phyloP scores from a whole-genome alignment of 53 echinoderm and acorn worm species.

The Stichopus horrens region DNA sequence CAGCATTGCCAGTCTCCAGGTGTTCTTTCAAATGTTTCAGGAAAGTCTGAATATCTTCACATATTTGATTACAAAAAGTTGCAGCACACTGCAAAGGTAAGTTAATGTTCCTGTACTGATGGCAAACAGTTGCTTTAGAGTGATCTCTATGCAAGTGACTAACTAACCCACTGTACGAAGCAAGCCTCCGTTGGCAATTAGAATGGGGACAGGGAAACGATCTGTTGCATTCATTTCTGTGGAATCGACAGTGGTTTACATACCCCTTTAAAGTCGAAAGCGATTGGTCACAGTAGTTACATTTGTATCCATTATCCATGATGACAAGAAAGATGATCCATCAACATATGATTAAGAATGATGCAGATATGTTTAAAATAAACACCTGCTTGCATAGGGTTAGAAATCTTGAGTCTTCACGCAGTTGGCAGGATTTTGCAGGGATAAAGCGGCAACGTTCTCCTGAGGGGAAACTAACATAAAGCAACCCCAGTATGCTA shows the following conservation, averaged over 20 bases:
- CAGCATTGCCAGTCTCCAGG: slow-evolving; percentile 12
- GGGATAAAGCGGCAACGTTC: no score
- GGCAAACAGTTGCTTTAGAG: background rate
- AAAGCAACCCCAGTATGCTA: no score
- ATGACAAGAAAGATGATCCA: no score
- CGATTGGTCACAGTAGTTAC: slow-evolving; percentile 16
- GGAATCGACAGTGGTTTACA: slow-evolving; percentile 32
- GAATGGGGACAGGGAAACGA: slow-evolving; percentile 29
- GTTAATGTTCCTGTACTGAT: slow-evolving; percentile 21
- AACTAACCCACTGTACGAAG: slow-evolving; percentile 10
- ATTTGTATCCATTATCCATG: slow-evolving; percentile 13
- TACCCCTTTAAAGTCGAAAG: slow-evolving; percentile 21
- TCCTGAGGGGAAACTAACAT: no score
- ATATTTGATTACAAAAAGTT: slow-evolving; percentile 8
- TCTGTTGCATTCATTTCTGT: slow-evolving; percentile 30
- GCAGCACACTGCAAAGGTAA: slow-evolving; percentile 25
- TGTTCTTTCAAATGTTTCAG: slow-evolving; percentile 45
- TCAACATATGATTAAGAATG: no score
- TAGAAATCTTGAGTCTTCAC: no score
- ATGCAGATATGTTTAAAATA: no score
- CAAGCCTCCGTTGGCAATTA: background rate
- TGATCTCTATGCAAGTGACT: slow-evolving; percentile 11
- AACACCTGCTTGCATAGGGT: no score
- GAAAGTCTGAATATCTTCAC: slow-evolving; percentile 14
- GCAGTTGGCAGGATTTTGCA: no score